Evolutionary conservation across 2,888 invertebrate genomes (phyloP).

Genomic region (Diaperis boleti): DNA sequence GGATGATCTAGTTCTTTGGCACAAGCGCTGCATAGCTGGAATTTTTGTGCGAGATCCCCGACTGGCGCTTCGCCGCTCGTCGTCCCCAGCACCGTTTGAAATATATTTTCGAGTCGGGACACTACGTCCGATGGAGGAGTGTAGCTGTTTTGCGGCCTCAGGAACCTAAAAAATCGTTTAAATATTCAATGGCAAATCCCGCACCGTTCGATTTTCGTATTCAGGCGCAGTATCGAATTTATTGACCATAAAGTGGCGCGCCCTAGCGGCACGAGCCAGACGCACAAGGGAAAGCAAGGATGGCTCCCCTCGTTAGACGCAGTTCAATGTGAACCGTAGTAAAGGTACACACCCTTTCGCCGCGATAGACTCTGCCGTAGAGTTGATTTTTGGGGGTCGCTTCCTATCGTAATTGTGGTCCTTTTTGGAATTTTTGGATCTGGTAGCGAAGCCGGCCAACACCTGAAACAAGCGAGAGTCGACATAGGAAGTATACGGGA

Average conservation of each 20-base stretch:
- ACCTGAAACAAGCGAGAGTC: conserved; percentile 52
- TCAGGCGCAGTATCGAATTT: conserved; percentile 64
- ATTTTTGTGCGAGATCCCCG: conserved; percentile 72
- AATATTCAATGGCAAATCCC: conserved; percentile 41
- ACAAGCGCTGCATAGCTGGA: conserved; percentile 77
- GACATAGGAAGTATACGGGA: not conserved
- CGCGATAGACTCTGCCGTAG: conserved; percentile 75
- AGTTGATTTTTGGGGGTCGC: conserved; percentile 66
- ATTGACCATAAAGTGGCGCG: conserved; percentile 63
- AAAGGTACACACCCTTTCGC: conserved; percentile 75
- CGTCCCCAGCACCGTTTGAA: conserved; percentile 69
- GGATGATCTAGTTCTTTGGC: conserved; percentile 79
- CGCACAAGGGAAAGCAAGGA: conserved; percentile 58
- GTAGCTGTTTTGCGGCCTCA: conserved; percentile 82
- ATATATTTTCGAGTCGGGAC: conserved; percentile 73
- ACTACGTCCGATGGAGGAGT: conserved; percentile 76
- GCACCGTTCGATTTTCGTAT: conserved; percentile 49
- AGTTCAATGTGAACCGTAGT: conserved; percentile 50
- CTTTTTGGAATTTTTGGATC: conserved; percentile 65
- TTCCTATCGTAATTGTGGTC: conserved; percentile 63
- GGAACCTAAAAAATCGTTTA: conserved; percentile 71
- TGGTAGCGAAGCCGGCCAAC: conserved; percentile 61
- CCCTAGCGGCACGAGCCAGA: conserved; percentile 50
- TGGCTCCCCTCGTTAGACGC: conserved; percentile 59
- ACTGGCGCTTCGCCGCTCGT: conserved; percentile 59